A percentile compares a stretch with the other conserved stretches of the same genome.
Conservation (phyloP, 2,888 invertebrate species). For the Theretra japonica region DNA sequence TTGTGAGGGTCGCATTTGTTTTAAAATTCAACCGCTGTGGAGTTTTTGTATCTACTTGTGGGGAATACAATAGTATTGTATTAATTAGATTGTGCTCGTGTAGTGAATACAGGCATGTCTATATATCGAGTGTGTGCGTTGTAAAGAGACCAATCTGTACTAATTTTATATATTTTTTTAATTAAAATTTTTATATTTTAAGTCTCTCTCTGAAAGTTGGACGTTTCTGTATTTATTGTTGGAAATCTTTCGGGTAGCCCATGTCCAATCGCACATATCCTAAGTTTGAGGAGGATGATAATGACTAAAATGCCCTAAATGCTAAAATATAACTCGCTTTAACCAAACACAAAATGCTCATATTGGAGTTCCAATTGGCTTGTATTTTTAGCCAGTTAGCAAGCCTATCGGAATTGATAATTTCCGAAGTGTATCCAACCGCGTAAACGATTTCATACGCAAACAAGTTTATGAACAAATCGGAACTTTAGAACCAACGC, state of each 20-base stretch:
- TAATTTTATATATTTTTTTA: no score
- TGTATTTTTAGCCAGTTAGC: background rate
- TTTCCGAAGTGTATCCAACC: conserved; percentile 16
- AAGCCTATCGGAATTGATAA: conserved; percentile 6
- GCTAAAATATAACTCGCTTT: background rate
- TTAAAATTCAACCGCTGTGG: conserved; percentile 5
- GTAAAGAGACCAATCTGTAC: no score
- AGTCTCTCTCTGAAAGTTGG: no score
- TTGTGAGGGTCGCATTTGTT: conserved; percentile 27
- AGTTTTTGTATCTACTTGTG: background rate
- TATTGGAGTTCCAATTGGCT: background rate
- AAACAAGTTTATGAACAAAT: conserved; percentile 9
- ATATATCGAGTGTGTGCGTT: background rate
- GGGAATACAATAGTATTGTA: background rate
- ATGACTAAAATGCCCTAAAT: background rate
- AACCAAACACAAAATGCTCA: background rate
- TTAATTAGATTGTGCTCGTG: no score
- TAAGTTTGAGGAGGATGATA: background rate
- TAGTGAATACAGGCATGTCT: background rate
- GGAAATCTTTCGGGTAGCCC: no score
- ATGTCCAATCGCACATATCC: no score
- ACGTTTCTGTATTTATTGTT: no score
- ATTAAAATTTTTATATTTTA: no score
- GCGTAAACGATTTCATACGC: conserved; percentile 7
- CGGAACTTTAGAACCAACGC: background rate